phyloP scores from a whole-genome alignment of 2,888 invertebrate genomes.

The Drosophila prostipennis region DNA sequence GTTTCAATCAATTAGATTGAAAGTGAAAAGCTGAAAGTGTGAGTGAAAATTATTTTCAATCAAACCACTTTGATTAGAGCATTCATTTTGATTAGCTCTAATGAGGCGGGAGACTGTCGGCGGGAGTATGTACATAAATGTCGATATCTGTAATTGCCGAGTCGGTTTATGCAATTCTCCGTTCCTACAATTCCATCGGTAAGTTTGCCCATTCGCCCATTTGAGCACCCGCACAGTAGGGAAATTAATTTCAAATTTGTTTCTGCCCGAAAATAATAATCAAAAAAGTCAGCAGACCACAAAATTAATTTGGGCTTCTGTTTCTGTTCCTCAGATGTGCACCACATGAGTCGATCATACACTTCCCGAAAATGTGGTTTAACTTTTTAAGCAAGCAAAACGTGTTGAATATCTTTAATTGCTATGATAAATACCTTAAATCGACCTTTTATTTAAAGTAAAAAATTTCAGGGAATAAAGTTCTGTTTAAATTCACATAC shows the following conservation, averaged over 20 bases:
- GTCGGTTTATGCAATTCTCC: conserved; percentile 50
- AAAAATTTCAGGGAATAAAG: too few relatives aligned
- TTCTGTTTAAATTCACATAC: too few relatives aligned
- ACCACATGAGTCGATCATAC: conserved; percentile 15
- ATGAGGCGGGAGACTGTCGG: conserved; percentile 43
- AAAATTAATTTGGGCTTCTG: conserved; percentile 41
- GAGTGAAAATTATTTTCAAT: conserved; percentile 67
- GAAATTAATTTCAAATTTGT: conserved; percentile 49
- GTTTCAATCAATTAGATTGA: conserved; percentile 66
- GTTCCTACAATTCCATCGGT: background rate
- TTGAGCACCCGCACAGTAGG: conserved; percentile 57
- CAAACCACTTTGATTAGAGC: conserved; percentile 70
- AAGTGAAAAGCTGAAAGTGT: conserved; percentile 78
- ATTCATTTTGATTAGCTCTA: conserved; percentile 68
- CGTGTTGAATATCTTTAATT: too few relatives aligned
- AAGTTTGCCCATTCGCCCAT: background rate
- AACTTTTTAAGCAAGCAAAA: too few relatives aligned
- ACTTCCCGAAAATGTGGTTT: background rate
- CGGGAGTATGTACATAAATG: conserved; percentile 19
- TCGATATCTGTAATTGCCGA: conserved; percentile 10
- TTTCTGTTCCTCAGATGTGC: conserved; percentile 28
- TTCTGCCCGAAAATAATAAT: conserved; percentile 33
- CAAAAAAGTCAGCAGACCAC: conserved; percentile 38
- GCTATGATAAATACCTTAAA: too few relatives aligned
- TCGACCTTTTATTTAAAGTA: too few relatives aligned